Evolutionary conservation across 2,113 vertebrate genomes (phyloP).

Genomic region (Pipa parva): DNA sequence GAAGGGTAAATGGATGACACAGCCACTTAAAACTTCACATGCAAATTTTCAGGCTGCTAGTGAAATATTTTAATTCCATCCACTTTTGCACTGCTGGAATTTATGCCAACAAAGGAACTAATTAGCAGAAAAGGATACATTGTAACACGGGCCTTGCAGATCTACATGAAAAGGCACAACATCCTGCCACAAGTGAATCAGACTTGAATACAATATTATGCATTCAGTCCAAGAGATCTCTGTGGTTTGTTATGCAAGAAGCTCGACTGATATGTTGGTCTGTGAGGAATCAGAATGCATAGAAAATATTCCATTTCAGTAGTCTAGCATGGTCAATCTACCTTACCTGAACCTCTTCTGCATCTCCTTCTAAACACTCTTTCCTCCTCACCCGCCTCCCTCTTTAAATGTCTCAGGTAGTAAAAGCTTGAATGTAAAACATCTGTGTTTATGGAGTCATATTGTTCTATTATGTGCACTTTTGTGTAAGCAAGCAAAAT

Average conservation of each 20-base stretch:
- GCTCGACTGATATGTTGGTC: neutral
- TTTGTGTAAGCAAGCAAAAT: slow-evolving; percentile 1
- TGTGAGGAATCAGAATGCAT: neutral
- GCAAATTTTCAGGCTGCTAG: neutral
- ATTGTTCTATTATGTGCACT: slow-evolving; percentile 2
- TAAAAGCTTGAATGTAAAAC: slow-evolving; percentile 2
- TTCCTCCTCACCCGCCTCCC: neutral
- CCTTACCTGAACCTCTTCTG: neutral
- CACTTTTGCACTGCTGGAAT: neutral
- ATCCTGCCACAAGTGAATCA: neutral
- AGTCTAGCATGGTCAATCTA: neutral
- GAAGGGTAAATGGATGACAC: neutral
- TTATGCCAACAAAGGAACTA: slow-evolving; percentile 2
- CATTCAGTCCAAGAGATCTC: neutral
- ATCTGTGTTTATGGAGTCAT: slow-evolving; percentile 1
- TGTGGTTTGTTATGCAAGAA: neutral
- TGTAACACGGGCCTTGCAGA: neutral
- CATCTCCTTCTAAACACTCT: neutral
- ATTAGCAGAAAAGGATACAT: neutral
- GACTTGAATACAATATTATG: neutral
- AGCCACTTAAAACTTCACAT: neutral
- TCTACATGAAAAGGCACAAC: neutral
- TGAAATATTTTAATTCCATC: neutral
- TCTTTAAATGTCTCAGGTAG: no score
- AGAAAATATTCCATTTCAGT: neutral